Evolutionary conservation across 2,888 invertebrate genomes (phyloP).

Genomic region (Phrixothrix hirtus): DNA sequence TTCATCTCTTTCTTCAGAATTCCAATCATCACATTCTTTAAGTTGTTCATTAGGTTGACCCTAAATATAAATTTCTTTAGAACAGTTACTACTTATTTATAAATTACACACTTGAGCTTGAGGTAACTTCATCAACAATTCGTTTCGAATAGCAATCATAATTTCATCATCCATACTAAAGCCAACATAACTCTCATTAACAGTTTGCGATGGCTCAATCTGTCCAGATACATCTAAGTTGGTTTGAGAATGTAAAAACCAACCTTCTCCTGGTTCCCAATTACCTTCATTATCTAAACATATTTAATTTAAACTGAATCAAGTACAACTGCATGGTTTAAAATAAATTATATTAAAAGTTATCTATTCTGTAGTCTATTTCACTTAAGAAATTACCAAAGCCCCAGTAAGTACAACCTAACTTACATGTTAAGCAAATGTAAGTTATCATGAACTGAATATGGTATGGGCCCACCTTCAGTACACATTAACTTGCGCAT

Average conservation of each 20-base stretch:
- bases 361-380: too few species aligned
- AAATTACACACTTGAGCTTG: conserved; percentile 62
- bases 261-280: conserved; percentile 50
- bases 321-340: too few species aligned
- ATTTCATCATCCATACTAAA: conserved; percentile 71
- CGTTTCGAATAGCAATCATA: conserved; percentile 71
- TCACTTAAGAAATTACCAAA: too few species aligned
- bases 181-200: conserved; percentile 57
- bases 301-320: background rate
- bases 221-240: conserved; percentile 46
- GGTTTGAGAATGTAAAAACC: conserved; percentile 57
- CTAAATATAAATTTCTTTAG: conserved; percentile 32
- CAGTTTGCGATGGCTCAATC: conserved; percentile 40
- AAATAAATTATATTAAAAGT: too few species aligned
- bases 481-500: too few species aligned
- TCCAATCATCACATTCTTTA: conserved; percentile 54
- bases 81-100: too few species aligned
- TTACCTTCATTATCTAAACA: conserved; percentile 17
- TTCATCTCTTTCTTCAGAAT: conserved; percentile 51
- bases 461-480: too few species aligned
- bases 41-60: conserved; percentile 46
- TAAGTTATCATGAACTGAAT: too few species aligned
- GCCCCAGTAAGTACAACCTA: too few species aligned
- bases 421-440: too few species aligned
- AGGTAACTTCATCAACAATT: conserved; percentile 71